Evolutionary conservation across 2,113 vertebrate genomes (phyloP).

Genomic region (Apeltes quadracus): DNA sequence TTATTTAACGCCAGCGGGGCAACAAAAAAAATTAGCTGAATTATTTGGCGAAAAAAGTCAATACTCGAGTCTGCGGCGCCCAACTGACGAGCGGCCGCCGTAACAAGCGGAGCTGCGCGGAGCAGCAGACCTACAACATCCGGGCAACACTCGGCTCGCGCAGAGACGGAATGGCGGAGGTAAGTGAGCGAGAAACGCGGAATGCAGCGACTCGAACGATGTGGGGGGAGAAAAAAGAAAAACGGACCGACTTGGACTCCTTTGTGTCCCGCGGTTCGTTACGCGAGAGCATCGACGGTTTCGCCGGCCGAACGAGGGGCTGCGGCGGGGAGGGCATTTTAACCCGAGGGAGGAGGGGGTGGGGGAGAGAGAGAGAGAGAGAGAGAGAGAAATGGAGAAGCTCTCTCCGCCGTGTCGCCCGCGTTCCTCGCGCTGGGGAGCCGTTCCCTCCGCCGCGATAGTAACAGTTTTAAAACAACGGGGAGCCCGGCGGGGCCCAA

Average conservation of each 20-base stretch:
- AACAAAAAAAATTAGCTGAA: not conserved
- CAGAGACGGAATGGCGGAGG: slow-evolving; percentile 87
- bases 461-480: slow-evolving; percentile 73
- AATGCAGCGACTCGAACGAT: slow-evolving; percentile 61
- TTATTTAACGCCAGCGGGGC: not conserved
- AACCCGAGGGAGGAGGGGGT: slow-evolving; percentile 38
- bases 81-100: slow-evolving; percentile 27
- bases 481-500: slow-evolving; percentile 47
- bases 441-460: slow-evolving; percentile 68
- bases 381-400: slow-evolving; percentile 69
- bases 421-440: slow-evolving; percentile 76
- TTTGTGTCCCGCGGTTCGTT: slow-evolving; percentile 17
- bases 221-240: slow-evolving; percentile 4
- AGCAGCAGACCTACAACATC: slow-evolving; percentile 80
- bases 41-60: not conserved
- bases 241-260: slow-evolving; percentile 30
- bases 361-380: slow-evolving; percentile 70
- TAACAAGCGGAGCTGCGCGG: slow-evolving; percentile 73
- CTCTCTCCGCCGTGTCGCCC: slow-evolving; percentile 71
- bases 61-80: slow-evolving; percentile 2
- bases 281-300: slow-evolving; percentile 23
- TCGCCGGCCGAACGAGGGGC: slow-evolving; percentile 21
- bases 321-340: slow-evolving; percentile 16
- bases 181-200: slow-evolving; percentile 81
- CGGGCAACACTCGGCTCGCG: slow-evolving; percentile 82